Conservation (phyloP, 2,113 vertebrate species). For the Chiloscyllium plagiosum region DNA sequence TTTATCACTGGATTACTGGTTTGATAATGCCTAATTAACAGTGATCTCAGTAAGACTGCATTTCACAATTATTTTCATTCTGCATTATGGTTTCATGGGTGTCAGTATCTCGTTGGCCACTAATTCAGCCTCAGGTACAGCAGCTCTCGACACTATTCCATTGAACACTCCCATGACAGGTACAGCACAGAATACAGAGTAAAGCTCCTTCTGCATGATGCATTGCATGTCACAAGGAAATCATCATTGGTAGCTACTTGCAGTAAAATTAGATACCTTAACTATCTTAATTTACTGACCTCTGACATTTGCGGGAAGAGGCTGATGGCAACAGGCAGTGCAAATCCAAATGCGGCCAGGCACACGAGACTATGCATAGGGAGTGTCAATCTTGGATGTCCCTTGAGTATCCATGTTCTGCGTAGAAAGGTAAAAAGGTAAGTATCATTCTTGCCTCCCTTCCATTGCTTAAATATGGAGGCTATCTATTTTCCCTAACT, state of each 20-base stretch:
- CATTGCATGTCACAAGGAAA: not conserved
- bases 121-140: not conserved
- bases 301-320: slow-evolving; percentile 92
- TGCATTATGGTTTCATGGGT: not conserved
- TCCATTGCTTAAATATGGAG: not conserved
- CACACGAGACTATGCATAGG: slow-evolving; percentile 83
- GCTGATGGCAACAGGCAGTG: slow-evolving; percentile 88
- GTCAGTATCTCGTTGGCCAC: not conserved
- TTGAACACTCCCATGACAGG: not conserved
- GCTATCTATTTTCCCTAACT: not conserved
- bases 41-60: not conserved
- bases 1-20: not conserved
- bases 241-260: not conserved
- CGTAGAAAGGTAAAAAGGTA: slow-evolving; percentile 39
- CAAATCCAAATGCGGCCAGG: slow-evolving; percentile 80
- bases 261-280: not conserved
- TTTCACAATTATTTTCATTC: not conserved
- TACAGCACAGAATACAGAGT: not conserved
- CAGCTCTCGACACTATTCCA: not conserved
- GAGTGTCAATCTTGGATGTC: slow-evolving; percentile 64
- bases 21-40: not conserved
- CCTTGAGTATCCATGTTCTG: slow-evolving; percentile 73
- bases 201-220: not conserved
- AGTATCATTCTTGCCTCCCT: not conserved
- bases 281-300: slow-evolving; percentile 51